phyloP scores from a whole-genome alignment of 2,888 invertebrate genomes.

The Fragum fragum region DNA sequence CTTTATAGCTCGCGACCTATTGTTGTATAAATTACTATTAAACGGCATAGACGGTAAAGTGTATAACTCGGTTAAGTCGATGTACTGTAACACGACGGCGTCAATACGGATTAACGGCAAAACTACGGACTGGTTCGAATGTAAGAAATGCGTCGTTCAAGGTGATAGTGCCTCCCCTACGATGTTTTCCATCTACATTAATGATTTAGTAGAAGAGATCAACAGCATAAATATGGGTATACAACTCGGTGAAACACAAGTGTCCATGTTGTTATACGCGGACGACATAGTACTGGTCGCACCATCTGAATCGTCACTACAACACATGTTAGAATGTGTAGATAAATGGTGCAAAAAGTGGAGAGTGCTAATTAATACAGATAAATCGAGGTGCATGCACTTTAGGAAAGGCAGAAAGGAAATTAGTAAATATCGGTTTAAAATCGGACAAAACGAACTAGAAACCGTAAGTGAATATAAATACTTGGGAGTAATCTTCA shows the following conservation, averaged over 20 bases:
- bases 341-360: constrained; percentile 48
- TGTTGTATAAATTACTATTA: constrained; percentile 46
- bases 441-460: constrained; percentile 42
- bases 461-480: constrained; percentile 42
- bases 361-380: constrained; percentile 39
- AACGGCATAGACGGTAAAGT: constrained; percentile 42
- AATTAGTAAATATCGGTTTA: constrained; percentile 34
- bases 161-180: constrained; percentile 45
- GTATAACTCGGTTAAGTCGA: constrained; percentile 20
- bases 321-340: constrained; percentile 33
- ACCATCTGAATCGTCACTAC: constrained; percentile 32
- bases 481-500: constrained; percentile 54
- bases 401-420: constrained; percentile 22
- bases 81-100: constrained; percentile 1
- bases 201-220: constrained; percentile 43
- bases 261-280: constrained; percentile 45
- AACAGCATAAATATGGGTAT: constrained; percentile 37
- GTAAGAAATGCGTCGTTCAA: constrained; percentile 32
- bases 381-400: constrained; percentile 35
- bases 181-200: constrained; percentile 40
- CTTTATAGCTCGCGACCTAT: constrained; percentile 33
- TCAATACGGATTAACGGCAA: constrained; percentile 37
- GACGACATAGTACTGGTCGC: constrained; percentile 44
- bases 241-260: constrained; percentile 14
- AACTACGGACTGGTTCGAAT: constrained; percentile 44